Evolutionary conservation across 2,888 invertebrate genomes (phyloP).

Genomic region (Drosophila cracens): DNA sequence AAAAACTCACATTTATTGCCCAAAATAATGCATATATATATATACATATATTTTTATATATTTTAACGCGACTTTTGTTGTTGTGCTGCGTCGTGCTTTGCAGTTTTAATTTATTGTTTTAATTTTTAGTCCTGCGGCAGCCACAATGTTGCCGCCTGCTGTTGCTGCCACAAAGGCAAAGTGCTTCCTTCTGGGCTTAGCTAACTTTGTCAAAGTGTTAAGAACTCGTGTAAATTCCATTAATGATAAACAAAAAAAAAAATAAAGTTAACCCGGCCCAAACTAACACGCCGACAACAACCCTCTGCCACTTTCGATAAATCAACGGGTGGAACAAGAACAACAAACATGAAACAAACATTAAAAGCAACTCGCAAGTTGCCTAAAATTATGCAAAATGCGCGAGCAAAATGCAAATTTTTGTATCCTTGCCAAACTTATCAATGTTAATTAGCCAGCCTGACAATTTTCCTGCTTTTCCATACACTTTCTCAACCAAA

Average conservation of each 20-base stretch:
- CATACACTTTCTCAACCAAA: neutral
- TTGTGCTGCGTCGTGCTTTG: neutral
- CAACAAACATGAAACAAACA: conserved; percentile 45
- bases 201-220: conserved; percentile 70
- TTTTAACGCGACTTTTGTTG: conserved; percentile 2
- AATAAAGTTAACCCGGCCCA: conserved; percentile 28
- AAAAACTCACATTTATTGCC: conserved; percentile 58
- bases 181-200: conserved; percentile 11
- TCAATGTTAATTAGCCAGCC: conserved; percentile 71
- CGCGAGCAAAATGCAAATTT: conserved; percentile 72
- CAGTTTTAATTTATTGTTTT: conserved; percentile 69
- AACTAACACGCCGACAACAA: neutral
- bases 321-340: conserved; percentile 47
- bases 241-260: conserved; percentile 42
- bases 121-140: conserved; percentile 64
- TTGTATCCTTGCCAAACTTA: conserved; percentile 42
- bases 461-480: conserved; percentile 43
- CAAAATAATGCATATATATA: conserved; percentile 41
- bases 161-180: conserved; percentile 17
- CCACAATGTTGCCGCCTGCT: conserved; percentile 63
- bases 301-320: conserved; percentile 57
- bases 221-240: conserved; percentile 78
- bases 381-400: conserved; percentile 67
- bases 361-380: conserved; percentile 53
- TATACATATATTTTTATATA: neutral